Percentiles rank a stretch among this genome's conserved stretches.
Evolutionary conservation across 2,113 vertebrate species (phyloP).

Genomic region (Brevimyrus niger): DNA sequence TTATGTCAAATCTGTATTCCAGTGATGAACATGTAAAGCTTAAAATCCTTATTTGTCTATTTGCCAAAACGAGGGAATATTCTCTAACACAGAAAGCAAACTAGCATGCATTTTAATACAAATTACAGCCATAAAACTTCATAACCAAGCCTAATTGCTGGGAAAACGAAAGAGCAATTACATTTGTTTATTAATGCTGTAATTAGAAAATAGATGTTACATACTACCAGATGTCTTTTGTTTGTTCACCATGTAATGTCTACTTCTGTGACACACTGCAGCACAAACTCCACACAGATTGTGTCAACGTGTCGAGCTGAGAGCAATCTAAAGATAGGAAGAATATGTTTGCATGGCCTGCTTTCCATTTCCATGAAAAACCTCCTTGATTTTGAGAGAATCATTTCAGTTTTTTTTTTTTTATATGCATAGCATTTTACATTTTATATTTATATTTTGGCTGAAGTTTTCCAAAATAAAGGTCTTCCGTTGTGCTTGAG

Average conservation of each 20-base stretch:
- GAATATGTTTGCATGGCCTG: constrained; percentile 16
- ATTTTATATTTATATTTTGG: constrained; percentile 32
- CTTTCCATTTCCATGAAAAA: constrained; percentile 27
- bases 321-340: constrained; percentile 34
- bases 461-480: constrained; percentile 38
- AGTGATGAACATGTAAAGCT: neutral
- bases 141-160: constrained; percentile 22
- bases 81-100: neutral
- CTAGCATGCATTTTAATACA: constrained; percentile 17
- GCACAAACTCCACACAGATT: constrained; percentile 21
- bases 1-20: neutral
- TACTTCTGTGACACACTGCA: neutral
- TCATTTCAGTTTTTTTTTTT: constrained; percentile 31
- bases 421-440: constrained; percentile 28
- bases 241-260: constrained; percentile 12
- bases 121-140: constrained; percentile 23
- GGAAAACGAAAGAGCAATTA: constrained; percentile 24
- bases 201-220: constrained; percentile 24
- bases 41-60: constrained; percentile 17
- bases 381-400: constrained; percentile 35
- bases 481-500: constrained; percentile 25
- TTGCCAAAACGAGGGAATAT: constrained; percentile 10
- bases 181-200: constrained; percentile 29
- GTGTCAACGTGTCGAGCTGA: constrained; percentile 31
- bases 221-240: constrained; percentile 20